phyloP scores from a whole-genome alignment of 2,888 invertebrate species.

The Doris montereyensis region DNA sequence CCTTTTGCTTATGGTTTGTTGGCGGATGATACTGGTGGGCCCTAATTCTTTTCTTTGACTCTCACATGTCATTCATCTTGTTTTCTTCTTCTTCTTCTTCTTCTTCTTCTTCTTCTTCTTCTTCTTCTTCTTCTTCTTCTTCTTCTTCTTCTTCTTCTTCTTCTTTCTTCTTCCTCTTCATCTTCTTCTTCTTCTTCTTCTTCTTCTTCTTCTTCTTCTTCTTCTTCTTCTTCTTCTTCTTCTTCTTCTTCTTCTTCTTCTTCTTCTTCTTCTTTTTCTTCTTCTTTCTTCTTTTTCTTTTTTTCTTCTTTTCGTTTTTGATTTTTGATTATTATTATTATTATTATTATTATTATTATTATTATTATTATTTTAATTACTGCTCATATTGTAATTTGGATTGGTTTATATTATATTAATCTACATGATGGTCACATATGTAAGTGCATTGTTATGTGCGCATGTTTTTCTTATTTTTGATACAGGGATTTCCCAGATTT shows the following conservation, averaged over 20 bases:
- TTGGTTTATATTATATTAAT: no score
- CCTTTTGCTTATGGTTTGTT: no score
- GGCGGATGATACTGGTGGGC: no score
- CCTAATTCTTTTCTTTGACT: no score
- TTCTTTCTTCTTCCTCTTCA: background rate
- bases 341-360: slow-evolving; percentile 63
- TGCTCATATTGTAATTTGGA: no score
- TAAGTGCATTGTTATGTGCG: no score
- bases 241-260: background rate
- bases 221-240: background rate
- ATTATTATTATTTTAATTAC: slow-evolving; percentile 74
- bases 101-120: no score
- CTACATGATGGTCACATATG: no score
- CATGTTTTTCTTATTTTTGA: background rate
- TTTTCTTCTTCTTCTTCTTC: no score
- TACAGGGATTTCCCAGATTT: slow-evolving; percentile 74
- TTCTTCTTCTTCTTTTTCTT: background rate
- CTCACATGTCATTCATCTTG: no score
- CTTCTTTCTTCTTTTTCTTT: background rate
- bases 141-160: background rate
- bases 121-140: no score
- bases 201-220: background rate
- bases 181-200: background rate
- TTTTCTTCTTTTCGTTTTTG: background rate
- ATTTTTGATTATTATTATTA: background rate